phyloP scores from a whole-genome alignment of 2,888 invertebrate genomes.

The Suillia variegata region DNA sequence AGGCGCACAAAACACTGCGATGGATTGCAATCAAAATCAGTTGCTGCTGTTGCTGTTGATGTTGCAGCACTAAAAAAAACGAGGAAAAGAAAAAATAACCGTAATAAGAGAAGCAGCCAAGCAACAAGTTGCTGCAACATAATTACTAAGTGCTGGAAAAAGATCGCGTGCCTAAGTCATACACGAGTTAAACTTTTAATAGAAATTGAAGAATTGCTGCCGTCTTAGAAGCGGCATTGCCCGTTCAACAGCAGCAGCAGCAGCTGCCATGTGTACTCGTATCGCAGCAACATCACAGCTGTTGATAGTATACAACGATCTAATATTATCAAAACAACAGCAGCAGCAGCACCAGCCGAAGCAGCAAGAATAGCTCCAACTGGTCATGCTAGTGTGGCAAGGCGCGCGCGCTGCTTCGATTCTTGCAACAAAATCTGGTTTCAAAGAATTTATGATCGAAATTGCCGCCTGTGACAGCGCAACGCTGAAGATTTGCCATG shows the following conservation, averaged over 20 bases:
- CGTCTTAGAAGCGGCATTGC: constrained; percentile 31
- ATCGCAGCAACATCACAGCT: neutral
- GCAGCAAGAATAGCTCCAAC: constrained; percentile 3
- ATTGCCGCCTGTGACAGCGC: constrained; percentile 15
- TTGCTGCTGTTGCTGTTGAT: too few relatives aligned
- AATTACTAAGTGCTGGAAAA: neutral
- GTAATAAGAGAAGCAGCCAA: constrained; percentile 25
- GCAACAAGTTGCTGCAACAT: constrained; percentile 1
- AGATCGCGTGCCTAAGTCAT: constrained; percentile 45
- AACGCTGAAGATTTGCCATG: constrained; percentile 32
- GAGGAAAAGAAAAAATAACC: constrained; percentile 12
- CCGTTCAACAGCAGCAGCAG: constrained; percentile 29
- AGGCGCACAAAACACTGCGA: constrained; percentile 29
- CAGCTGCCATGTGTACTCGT: neutral
- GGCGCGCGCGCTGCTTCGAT: constrained; percentile 5
- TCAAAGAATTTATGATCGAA: constrained; percentile 20
- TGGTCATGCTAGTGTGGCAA: too few relatives aligned
- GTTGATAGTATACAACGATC: neutral
- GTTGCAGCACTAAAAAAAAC: neutral
- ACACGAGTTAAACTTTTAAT: constrained; percentile 49
- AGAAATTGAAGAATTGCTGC: constrained; percentile 12
- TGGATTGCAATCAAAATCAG: neutral
- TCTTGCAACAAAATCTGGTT: constrained; percentile 20
- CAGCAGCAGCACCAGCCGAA: neutral
- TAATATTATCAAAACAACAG: neutral